Base-by-base conservation (phyloP, 2,888 invertebrate genomes). In the Drosophila mimica region DNA sequence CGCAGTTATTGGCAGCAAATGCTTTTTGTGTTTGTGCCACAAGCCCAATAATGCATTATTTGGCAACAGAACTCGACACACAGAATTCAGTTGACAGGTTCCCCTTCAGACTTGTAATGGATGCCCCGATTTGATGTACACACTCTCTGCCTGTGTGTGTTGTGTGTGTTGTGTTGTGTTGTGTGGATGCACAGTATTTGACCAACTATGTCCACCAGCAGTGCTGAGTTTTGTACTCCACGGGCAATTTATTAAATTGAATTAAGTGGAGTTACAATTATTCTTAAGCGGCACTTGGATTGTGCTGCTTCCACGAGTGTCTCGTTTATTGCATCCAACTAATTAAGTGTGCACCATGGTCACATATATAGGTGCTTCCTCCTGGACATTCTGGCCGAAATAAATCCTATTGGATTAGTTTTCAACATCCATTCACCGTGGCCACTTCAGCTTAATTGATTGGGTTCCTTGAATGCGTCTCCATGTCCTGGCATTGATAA, bases 11-110 rank as follows among this genome's bases (percentile, higher is more conserved):
- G 54, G 43, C 28, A 34, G 28, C 53, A 43, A 43, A 25, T 53
- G 64, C 25, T 52, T 34, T 28, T 48, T 43, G 68, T 31, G 61
- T 38, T 38, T 25, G 17, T 34, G 43, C 34, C 46, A 51, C n/a
- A 59, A 72, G 15, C 9, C 20, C 46, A 15, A 25, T 28, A 59
- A 49, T 66, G 74, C 80, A 79, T 79, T 79, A 61, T 62, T 67
- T 58, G 51, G n/a, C 43, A 79, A 74, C 56, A 63, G 36, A 49
- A 54, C 54, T n/a, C 56, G 28, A 8, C 36, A 56, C 38, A 38
- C 28, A 56, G n/a, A 36, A 57, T 48, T 57, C 72, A 63, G 31
- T 51, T 43, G 51, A 36, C 40, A 33, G 20, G n/a, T 60, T 15
- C 15, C 30, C 31, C 57, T 38, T 59, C 33, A 30, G 53, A 38